These are phyloP conservation scores for Porites rus DNA, from an alignment of 92 coral and sea anemone species.

Conservation along the genomic window DNA sequence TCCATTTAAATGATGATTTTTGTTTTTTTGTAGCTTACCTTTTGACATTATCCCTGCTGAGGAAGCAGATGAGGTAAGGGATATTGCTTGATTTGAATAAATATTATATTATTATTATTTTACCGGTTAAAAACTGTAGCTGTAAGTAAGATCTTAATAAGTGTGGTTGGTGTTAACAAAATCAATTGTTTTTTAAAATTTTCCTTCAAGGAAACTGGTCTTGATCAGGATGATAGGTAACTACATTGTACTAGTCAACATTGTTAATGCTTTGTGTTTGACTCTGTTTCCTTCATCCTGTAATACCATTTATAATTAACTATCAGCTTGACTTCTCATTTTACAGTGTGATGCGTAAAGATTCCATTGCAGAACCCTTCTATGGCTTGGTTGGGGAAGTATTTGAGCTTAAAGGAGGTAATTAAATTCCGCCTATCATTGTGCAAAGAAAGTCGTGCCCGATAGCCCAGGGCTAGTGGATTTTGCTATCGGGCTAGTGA, in stretches of 20 bases:
- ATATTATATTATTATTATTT: no score
- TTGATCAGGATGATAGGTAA: slow-evolving; percentile 81
- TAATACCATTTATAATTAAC: neutral
- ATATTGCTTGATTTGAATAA: neutral
- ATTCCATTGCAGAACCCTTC: slow-evolving; percentile 97
- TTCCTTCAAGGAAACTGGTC: slow-evolving; percentile 51
- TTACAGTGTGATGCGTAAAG: slow-evolving; percentile 81
- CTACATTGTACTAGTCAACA: neutral
- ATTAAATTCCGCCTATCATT: neutral
- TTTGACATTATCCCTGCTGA: slow-evolving; percentile 80
- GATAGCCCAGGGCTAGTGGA: no score
- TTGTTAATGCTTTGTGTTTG: neutral
- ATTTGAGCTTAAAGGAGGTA: slow-evolving; percentile 98
- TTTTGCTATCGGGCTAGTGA: no score
- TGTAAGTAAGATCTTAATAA: no score
- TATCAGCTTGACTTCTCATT: neutral
- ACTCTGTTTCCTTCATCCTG: neutral
- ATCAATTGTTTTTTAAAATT: neutral
- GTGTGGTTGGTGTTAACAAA: neutral
- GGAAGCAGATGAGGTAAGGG: slow-evolving; percentile 85
- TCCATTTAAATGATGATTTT: neutral
- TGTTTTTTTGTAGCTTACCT: slow-evolving; percentile 61
- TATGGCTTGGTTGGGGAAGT: slow-evolving; percentile 95
- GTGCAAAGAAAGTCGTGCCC: no score
- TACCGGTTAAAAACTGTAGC: neutral